A percentile compares a stretch with the other conserved stretches of the same genome.
Evolutionary conservation across 2,888 invertebrate species (phyloP).

Genomic region (Drosophila austrosaltans): DNA sequence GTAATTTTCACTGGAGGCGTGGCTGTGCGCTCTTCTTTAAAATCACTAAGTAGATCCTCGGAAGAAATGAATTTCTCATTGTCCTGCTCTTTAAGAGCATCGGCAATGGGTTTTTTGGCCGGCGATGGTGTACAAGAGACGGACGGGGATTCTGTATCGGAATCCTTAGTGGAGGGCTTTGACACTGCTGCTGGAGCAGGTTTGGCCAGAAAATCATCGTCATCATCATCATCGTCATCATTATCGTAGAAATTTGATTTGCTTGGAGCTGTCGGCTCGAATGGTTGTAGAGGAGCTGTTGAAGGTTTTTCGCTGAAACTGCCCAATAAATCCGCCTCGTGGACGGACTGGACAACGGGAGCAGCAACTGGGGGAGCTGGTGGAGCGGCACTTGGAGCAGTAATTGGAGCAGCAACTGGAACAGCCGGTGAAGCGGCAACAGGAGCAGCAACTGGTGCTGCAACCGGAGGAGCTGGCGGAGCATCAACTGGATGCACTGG

Average conservation of each 20-base stretch:
- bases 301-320: conserved; percentile 50
- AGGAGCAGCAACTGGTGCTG: conserved; percentile 18
- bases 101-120: conserved; percentile 80
- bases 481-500: conserved; percentile 11
- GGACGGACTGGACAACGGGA: background rate
- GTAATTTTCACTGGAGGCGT: conserved; percentile 45
- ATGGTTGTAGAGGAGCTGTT: conserved; percentile 60
- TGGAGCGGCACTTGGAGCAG: conserved; percentile 1
- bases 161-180: conserved; percentile 71
- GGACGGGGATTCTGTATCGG: conserved; percentile 82
- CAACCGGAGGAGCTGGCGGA: conserved; percentile 23
- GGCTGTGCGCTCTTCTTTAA: conserved; percentile 80
- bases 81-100: conserved; percentile 82
- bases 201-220: conserved; percentile 51
- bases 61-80: conserved; percentile 83
- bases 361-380: conserved; percentile 15
- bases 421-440: conserved; percentile 3
- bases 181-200: conserved; percentile 36
- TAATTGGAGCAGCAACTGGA: background rate
- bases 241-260: conserved; percentile 52
- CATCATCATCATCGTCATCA: conserved; percentile 57
- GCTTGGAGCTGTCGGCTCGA: conserved; percentile 58
- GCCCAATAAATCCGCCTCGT: conserved; percentile 60
- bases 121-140: conserved; percentile 82
- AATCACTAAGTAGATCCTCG: conserved; percentile 82